Base-by-base conservation (phyloP, 2,888 invertebrate genomes). In the Rhamphomyia laevipes region DNA sequence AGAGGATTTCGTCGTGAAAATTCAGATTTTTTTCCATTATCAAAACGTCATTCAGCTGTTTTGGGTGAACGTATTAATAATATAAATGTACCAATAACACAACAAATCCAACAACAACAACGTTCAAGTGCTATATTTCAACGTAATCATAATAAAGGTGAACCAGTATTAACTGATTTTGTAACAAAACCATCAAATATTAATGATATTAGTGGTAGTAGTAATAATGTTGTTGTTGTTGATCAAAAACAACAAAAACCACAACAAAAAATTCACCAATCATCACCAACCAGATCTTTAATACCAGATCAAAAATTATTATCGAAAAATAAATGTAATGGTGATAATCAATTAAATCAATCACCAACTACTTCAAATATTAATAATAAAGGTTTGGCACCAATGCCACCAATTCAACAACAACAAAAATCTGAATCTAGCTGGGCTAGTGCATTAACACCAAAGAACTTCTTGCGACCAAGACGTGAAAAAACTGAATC, bases 401-500 rank as follows among this genome's bases (percentile, higher is more conserved):
- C 45, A 18, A 23, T 31, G 38, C 50, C 13, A 38, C 56, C 45
- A 52, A 30, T 33, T 45, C 44, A 43, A 27, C 41, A 50, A 43
- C 47, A 46, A 47, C 58, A n/a, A 51, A 57, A 62, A 37, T 55
- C 58, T 50, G 68, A 67, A 50, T 59, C 67, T 49, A 63, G 60
- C 56, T 63, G 67, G 68, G 57, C 60, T 48, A 65, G 55, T 59
- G 73, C 58, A 68, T 61, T 61, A 63, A 66, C 52, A 56, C 63
- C 53, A 56, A 60, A 49, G 55, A 68, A 62, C 61, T 72, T 78
- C 56, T 66, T 81, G 58, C 77, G 78, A 62, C 86, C 86, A 46
- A 77, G 89, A 62, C 77, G 89, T 61, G 89, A 90, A 77, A 88
- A 88, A 75, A 90, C 89, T 64, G 89, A 90, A 73, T 88, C 87